Evolutionary conservation across 2,113 vertebrate species (phyloP), one percentile per base, ranked within the genome.

Genomic region (Canis aureus): DNA sequence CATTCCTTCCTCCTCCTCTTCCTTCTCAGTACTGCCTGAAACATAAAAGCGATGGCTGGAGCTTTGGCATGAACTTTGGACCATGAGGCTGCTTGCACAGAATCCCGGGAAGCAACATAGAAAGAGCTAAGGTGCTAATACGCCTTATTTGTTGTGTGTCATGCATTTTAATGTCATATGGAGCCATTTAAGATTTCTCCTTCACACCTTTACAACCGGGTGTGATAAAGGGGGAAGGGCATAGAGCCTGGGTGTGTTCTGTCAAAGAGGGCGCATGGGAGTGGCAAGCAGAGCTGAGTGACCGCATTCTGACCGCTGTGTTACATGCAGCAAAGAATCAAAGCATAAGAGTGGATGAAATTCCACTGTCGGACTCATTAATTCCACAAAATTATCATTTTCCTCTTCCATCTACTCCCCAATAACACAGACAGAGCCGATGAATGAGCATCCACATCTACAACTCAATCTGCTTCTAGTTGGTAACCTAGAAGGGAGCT

Each of bases 291-390:
- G 27, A 32, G 13, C 13, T 35, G 60, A 22, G 10, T 11, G 74
- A 27, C 27, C 16, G 1, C 1, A 1, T 25, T n/a, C 35, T n/a
- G 25, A 16, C 13, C 1, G 8, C 8, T 4, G n/a, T 57, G n/a
- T 55, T 27, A 27, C 9, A 22, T 27, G 20, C 9, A 22, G 11
- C 16, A 38, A 57, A 67, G 17, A 22, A 22, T 8, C 8, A 17
- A n/a, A 9, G 10, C 15, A 25, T 11, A 32, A 2, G 2, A 69
- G 55, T 2, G 22, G n/a, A 64, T 15, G 57, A 29, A 23, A 4
- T 27, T 2, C 38, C 23, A 10, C 9, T 29, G 4, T 3, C 1
- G 19, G 49, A 27, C 1, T 27, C 27, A 9, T 53, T n/a, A 27
- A 6, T 0, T 27, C 66, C 3, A 0, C 25, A 43, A 22, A 27